Conservation (phyloP, 2,797 vertebrate species). For the Rhinophrynus dorsalis region DNA sequence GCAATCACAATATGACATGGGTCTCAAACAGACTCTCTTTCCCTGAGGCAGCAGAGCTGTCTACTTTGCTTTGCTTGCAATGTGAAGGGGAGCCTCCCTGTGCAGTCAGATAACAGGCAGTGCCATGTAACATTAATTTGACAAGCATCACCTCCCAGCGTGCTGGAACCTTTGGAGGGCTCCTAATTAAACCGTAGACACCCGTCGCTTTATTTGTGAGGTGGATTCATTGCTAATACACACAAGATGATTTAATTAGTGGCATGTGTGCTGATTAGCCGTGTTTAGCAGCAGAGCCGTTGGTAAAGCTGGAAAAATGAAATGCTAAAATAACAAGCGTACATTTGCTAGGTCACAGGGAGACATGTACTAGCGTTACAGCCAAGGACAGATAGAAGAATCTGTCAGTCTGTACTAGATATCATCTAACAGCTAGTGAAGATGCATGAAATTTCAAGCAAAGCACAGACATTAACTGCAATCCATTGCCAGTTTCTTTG, state of each 20-base stretch:
- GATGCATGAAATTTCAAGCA: background rate
- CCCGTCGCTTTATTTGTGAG: slow-evolving; percentile 47
- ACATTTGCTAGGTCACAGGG: slow-evolving; percentile 44
- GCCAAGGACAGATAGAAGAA: slow-evolving; percentile 16
- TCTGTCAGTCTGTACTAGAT: slow-evolving; percentile 21
- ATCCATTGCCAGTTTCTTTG: too few relatives aligned
- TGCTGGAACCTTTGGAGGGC: slow-evolving; percentile 44
- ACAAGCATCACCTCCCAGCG: slow-evolving; percentile 48
- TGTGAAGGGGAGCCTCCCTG: slow-evolving; percentile 39
- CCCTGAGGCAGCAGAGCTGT: slow-evolving; percentile 31
- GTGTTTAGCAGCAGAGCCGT: slow-evolving; percentile 22
- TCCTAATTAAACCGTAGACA: slow-evolving; percentile 48
- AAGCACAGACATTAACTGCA: too few relatives aligned
- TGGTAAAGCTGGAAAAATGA: slow-evolving; percentile 15
- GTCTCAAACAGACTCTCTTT: slow-evolving; percentile 30
- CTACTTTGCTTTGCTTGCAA: slow-evolving; percentile 42
- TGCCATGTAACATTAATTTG: slow-evolving; percentile 51
- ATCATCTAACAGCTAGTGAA: background rate
- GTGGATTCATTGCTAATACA: slow-evolving; percentile 45
- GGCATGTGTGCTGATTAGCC: slow-evolving; percentile 44
- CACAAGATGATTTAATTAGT: slow-evolving; percentile 49
- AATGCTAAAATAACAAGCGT: slow-evolving; percentile 46
- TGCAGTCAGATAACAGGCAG: slow-evolving; percentile 42
- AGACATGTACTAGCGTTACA: slow-evolving; percentile 22
- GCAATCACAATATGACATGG: slow-evolving; percentile 12